Base-by-base conservation (phyloP, 2,113 vertebrate genomes). In the Anhinga anhinga region DNA sequence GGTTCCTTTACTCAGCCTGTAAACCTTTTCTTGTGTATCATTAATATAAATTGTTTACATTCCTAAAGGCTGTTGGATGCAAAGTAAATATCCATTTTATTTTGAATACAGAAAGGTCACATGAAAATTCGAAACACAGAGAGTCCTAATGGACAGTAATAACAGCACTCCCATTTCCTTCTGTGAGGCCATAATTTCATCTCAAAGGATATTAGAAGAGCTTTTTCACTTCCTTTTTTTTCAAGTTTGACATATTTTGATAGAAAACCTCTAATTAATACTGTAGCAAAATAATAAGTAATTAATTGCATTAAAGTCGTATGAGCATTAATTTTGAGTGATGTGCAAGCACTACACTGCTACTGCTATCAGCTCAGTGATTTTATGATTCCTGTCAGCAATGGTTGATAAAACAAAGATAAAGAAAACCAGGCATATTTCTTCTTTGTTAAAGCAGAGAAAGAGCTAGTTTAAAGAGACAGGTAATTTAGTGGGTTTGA, bases 341-440 rank as follows among this genome's bases (percentile, higher is more conserved):
- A 97, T 93, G 72, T 73, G 79, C 47, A 78, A 73, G 42, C 7
- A 27, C 50, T 92, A 45, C 34, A 74, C 23, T 63, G 20, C 26
- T 88, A 26, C 59, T 63, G 52, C 32, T 84, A 71, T 66, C 82
- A 93, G 26, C 67, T 94, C 47, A 83, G 29, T 88, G 71, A 86
- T 84, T 97, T 97, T 96, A 95, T 92, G 76, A 86, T 76, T 95
- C 65, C 61, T 93, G 86, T 86, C 82, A 95, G 61, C 29, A 84
- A 52, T 23, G 50, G 90, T 73, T 88, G 63, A 84, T 92, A 82
- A 92, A 94, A 90, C 27, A 84, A 92, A 86, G 76, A 95, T 71
- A 86, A 89, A 93, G 59, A 73, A 50, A 73, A 36, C 9, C 4
- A 58, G 42, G 38, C 55, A 36, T 70, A 87, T 72, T 77, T 93